Evolutionary conservation across 2,888 invertebrate species (phyloP).

Genomic region (Drosophila subquinaria): DNA sequence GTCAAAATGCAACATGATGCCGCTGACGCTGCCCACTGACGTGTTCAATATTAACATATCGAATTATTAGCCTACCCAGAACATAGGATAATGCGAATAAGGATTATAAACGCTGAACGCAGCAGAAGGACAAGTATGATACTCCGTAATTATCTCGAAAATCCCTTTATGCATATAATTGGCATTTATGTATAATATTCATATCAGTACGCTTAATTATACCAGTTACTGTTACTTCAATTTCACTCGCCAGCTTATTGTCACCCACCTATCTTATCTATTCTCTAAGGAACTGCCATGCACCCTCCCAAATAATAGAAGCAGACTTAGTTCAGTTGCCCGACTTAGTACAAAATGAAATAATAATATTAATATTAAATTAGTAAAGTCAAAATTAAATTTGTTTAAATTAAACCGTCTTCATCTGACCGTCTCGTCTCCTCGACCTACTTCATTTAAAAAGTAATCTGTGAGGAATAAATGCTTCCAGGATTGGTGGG

Average conservation of each 20-base stretch:
- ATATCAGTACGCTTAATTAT: conserved; percentile 72
- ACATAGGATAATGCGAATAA: conserved; percentile 82
- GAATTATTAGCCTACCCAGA: conserved; percentile 82
- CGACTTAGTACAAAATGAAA: not conserved
- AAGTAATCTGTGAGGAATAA: not conserved
- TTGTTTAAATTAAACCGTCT: not conserved
- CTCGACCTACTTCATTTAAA: not conserved
- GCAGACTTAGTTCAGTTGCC: not conserved
- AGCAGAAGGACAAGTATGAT: conserved; percentile 52
- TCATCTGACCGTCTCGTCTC: not conserved
- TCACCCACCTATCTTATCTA: conserved; percentile 38
- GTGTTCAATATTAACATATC: conserved; percentile 79
- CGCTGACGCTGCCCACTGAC: conserved; percentile 60
- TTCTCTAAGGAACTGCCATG: conserved; percentile 7
- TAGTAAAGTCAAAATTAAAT: not conserved
- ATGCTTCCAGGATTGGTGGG: not conserved
- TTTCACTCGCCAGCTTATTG: conserved; percentile 79
- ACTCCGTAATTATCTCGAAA: conserved; percentile 79
- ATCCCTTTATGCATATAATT: conserved; percentile 81
- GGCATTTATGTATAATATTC: conserved; percentile 70
- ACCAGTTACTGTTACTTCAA: conserved; percentile 74
- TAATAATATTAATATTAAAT: not conserved
- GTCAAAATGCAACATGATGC: conserved; percentile 64
- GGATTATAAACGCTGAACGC: conserved; percentile 54
- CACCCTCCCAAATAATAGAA: not conserved